These are phyloP conservation scores for Macroramphosus scolopax DNA, from an alignment of 2,797 vertebrate species.

Conservation along the genomic window DNA sequence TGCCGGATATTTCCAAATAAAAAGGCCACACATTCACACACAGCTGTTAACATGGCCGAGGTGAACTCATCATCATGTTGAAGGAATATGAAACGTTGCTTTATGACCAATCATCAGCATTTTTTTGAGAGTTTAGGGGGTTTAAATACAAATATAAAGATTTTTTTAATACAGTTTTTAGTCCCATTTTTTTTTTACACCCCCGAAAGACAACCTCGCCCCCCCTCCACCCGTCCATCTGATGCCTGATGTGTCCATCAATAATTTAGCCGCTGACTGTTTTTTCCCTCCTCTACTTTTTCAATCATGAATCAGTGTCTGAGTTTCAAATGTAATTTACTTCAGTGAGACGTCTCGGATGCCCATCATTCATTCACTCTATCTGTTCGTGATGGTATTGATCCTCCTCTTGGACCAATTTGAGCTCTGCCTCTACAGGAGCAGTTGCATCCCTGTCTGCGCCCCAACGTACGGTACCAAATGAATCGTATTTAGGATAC, in stretches of 20 bases:
- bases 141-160: no score
- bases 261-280: constrained; percentile 39
- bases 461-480: constrained; percentile 36
- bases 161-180: no score
- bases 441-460: constrained; percentile 62
- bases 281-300: constrained; percentile 40
- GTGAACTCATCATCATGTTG: not conserved
- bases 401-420: constrained; percentile 65
- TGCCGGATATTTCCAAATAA: no score
- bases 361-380: constrained; percentile 70
- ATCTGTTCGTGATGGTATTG: constrained; percentile 64
- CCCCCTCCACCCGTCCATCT: no score
- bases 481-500: constrained; percentile 24
- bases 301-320: constrained; percentile 62
- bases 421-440: constrained; percentile 61
- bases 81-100: no score
- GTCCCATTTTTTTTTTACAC: no score
- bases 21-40: no score
- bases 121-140: no score
- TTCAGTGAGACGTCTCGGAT: constrained; percentile 61
- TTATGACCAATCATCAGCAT: no score
- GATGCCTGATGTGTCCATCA: constrained; percentile 14
- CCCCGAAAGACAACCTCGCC: no score
- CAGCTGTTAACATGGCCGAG: not conserved
- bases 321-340: constrained; percentile 69